Evolutionary conservation across 2,797 vertebrate genomes (phyloP), one percentile per base, ranked within the genome.

Genomic region (Enteromius fasciolatus): DNA sequence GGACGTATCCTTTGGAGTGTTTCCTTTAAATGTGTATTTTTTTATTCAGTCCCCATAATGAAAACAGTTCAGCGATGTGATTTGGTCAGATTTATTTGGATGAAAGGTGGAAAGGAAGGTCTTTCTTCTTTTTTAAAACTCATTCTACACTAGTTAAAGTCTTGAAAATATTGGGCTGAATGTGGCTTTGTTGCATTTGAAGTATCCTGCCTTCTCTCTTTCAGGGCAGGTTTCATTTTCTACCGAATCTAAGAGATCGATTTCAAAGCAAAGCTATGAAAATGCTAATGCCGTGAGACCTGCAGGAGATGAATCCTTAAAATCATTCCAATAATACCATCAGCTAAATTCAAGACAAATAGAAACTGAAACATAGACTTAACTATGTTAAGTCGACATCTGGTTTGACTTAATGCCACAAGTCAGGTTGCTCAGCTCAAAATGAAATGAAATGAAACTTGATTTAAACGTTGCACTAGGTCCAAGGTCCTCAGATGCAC

Each of bases 241-340:
- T 81, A 23, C n/a, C 28, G 69, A 81, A 74, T 81, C 31, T 66
- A 52, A 48, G 57, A 81, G n/a, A 81, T 81, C 28, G 46, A 66
- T 81, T 81, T 81, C 70, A 81, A 81, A 81, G 59, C 69, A 63
- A 64, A 75, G 70, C 80, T 66, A 66, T 81, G 80, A 52, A 81
- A 81, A 81, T 81, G 59, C 59, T 31, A 81, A 52, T 75, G 33
- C 57, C 1, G n/a, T 52, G 59, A 73, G 66, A 52, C 8, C 57
- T 61, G 11, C 57, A 74, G 69, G 31, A 63, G 17, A 66, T 3
- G 31, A 73, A 75, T 81, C 46, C 80, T 81, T 41, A 66, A 81
- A 74, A 28, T 66, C 20, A 28, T 28, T 73, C 25, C 41, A 63
- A 50, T 33, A 33, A 63, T 25, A 61, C 44, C 5, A 8, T 48